Evolutionary conservation across 2,888 invertebrate species (phyloP), one percentile per base, ranked within the genome.

Genomic region (Rugalucina vietnamica): DNA sequence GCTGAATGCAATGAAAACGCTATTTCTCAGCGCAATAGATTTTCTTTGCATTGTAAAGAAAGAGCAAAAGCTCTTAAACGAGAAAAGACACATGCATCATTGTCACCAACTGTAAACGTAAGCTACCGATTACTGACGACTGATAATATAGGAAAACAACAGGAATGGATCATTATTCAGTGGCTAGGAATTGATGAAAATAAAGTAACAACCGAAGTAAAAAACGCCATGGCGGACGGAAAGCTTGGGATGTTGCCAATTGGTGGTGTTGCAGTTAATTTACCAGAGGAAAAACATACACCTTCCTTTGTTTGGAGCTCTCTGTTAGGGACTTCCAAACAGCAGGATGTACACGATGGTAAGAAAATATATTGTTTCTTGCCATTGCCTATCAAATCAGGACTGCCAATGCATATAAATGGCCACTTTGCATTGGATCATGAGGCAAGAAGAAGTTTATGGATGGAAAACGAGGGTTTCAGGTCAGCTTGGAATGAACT

Each of bases 401-500:
- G 89, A 5, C 84, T 93, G 0, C 93, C 93, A 29, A 84, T 92
- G 12, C 91, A 92, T 72, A 83, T 93, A 2, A 91, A 93, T 84
- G 93, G 91, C 0, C 90, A 93, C 73, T 93, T 93, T 88, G 90
- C 89, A 8, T 83, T 93, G 8, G 92, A 91, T 73, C 90, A 93
- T 65, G 91, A 92, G 82, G 84, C 90, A 0, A 84, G 92, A 81
- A 81, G 91, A 72, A 83, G 76, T 69, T 70, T 91, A 0, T 92
- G 90, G 88, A 81, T 71, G 24, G 79, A 85, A 3, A 84, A 85
- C 32, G 82, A 60, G 12, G 81, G 91, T 39, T 85, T 84, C 29
- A 91, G 90, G 71, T 88, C 90, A 2, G 89, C 90, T 21, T 94
- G 94, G 94, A 94, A 94, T 86, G 78, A 83, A 32, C 69, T 83